These are phyloP conservation scores for Agrotis puta DNA, from an alignment of 2,888 invertebrate genomes.

Conservation along the genomic window DNA sequence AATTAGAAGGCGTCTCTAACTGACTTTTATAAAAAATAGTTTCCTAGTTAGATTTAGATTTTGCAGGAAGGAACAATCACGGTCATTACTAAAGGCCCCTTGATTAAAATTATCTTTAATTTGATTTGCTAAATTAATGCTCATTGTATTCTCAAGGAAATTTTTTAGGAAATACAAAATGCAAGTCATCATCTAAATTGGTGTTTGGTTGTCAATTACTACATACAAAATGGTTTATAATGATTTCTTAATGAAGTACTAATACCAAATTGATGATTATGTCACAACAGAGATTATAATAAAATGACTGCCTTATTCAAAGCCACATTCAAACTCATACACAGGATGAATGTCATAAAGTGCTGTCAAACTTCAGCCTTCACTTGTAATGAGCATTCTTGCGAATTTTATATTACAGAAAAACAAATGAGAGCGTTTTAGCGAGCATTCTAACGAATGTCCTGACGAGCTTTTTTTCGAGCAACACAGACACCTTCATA, in stretches of 20 bases:
- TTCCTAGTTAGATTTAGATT: conserved; percentile 63
- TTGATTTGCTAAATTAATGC: background rate
- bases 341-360: background rate
- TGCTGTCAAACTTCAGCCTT: no score
- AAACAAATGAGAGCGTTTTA: no score
- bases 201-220: background rate
- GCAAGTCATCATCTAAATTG: conserved; percentile 16
- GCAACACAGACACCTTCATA: no score
- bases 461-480: no score
- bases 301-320: background rate
- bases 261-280: background rate
- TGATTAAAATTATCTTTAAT: conserved; percentile 2
- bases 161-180: background rate
- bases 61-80: conserved; percentile 20
- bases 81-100: background rate
- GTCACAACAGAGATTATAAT: background rate
- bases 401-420: no score
- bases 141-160: background rate
- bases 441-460: no score
- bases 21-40: conserved; percentile 80
- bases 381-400: no score
- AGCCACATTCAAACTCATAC: background rate
- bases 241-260: background rate
- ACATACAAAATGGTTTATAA: conserved; percentile 3
- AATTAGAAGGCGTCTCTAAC: conserved; percentile 89